Evolutionary conservation across 2,888 invertebrate genomes (phyloP), one percentile per base, ranked within the genome.

Genomic region (Phorcus lineatus): DNA sequence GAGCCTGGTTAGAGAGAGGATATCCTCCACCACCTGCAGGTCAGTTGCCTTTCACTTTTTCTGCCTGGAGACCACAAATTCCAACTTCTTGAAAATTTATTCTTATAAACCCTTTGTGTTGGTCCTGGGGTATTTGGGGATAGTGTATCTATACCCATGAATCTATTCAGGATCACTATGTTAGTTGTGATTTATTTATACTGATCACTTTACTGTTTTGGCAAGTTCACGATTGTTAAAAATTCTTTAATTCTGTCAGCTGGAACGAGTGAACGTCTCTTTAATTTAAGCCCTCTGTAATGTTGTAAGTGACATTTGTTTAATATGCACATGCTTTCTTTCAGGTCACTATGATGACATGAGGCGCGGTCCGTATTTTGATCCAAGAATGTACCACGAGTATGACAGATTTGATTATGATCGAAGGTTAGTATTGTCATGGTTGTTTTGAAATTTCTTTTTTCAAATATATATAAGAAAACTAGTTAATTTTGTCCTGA

Each of bases 351-450:
- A 87, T 86, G 90, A 90, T 78, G 90, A 90, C 40, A 88, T 89
- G 81, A 84, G 90, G 57, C 82, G 90, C 54, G 85, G 84, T 57
- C 87, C 85, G 11, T 88, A 83, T 78, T 88, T 88, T 86, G 89
- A 89, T 74, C 89, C 88, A 70, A 87, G 91, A 77, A 85, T 88
- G 84, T 90, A 88, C 79, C 88, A 82, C 22, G 90, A 90, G n/a
- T 88, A 85, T 82, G 89, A 90, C 28, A 84, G 88, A 81, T 85
- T 82, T 77, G 87, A 87, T 7, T 84, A 82, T 82, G 86, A 87
- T 0, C 84, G 90, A 83, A 88, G 89, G 90, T 90, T 82, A 77
- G 81, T 78, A 17, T 47, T 36, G 36, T 4, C 36, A 11, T 47
- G 13, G 6, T 13, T 13, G 2, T 4, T 36, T 4, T 36, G 36